phyloP scores from a whole-genome alignment of 53 echinoderm and acorn worm genomes.

The Temnopleurus reevesii region DNA sequence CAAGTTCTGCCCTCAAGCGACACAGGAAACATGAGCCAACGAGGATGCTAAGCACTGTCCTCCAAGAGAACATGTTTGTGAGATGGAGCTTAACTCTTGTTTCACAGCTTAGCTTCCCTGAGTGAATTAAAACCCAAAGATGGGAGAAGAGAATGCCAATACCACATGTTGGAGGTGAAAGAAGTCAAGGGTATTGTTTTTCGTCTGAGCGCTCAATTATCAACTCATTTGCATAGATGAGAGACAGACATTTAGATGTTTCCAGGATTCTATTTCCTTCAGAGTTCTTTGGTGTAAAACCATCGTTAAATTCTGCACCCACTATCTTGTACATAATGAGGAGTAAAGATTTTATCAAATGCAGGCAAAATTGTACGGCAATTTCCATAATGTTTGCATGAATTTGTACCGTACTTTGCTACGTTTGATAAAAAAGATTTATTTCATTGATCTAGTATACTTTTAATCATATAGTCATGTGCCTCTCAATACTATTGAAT shows the following conservation, averaged over 20 bases:
- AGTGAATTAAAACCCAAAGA: constrained; percentile 24
- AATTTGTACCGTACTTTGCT: no score
- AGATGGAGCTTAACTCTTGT: constrained; percentile 5
- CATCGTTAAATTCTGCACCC: neutral
- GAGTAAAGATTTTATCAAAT: no score
- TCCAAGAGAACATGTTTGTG: neutral
- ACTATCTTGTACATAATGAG: neutral
- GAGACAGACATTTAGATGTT: constrained; percentile 23
- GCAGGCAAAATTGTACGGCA: no score
- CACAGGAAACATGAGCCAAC: neutral
- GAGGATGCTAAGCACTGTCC: neutral
- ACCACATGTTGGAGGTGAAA: neutral
- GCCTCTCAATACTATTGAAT: neutral
- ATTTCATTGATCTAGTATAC: no score
- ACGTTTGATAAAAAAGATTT: no score
- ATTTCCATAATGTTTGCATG: no score
- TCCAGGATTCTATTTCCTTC: neutral
- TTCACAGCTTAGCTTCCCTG: constrained; percentile 4
- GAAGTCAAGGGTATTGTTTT: constrained; percentile 49
- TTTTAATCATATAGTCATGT: no score
- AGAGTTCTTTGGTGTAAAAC: neutral
- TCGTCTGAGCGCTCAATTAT: neutral
- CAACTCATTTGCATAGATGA: constrained; percentile 45
- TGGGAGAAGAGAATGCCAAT: neutral
- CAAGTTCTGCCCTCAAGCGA: constrained; percentile 4